Base-by-base conservation (phyloP, 2,113 vertebrate genomes). In the Pluvianellus socialis region DNA sequence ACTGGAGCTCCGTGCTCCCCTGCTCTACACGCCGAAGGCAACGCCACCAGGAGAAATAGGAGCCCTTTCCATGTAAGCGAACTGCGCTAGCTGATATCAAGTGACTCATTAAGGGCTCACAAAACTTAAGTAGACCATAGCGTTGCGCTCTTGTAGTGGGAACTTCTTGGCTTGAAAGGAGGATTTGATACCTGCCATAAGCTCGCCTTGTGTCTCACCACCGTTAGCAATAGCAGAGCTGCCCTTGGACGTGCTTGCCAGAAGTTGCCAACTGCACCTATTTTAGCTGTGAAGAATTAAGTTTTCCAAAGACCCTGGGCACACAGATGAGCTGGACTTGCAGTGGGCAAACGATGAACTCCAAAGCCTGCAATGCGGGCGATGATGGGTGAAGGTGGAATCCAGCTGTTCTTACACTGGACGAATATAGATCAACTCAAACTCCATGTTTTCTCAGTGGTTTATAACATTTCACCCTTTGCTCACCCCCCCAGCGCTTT, bases 41-140 rank as follows among this genome's bases (percentile, higher is more conserved):
- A 63, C 0, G 40, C 75, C 87, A 96, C 89, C 84, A 22, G 81
- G 79, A 95, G 95, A 96, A 97, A 97, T 3, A 90, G 73, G 95
- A 97, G 94, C 96, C 96, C 79, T 97, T 96, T 97, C 95, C 96
- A 92, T 97, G 97, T 95, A 90, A 96, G 97, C 1, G 1, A 97
- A 79, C 94, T 96, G 96, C 96, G 89, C 91, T 4, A 12, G 18
- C 95, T 66, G 94, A 72, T 91, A 97, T 97, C 95, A 8, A 80
- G 94, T 97, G 95, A 94, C 95, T 97, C 84, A 96, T 96, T 97
- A 97, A 95, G 28, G 56, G 84, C 89, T 95, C 83, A 88, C 93
- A 96, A 95, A 97, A 97, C 95, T 92, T 94, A 97, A 94, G 92
- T 94, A 96, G 96, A 94, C 91, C 95, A 91, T 55, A 79, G 89